Percentiles rank a stretch among this genome's conserved stretches.
These are phyloP conservation scores for Heliconius eleuchia DNA, from an alignment of 1,140 invertebrate species.

Conservation along the genomic window DNA sequence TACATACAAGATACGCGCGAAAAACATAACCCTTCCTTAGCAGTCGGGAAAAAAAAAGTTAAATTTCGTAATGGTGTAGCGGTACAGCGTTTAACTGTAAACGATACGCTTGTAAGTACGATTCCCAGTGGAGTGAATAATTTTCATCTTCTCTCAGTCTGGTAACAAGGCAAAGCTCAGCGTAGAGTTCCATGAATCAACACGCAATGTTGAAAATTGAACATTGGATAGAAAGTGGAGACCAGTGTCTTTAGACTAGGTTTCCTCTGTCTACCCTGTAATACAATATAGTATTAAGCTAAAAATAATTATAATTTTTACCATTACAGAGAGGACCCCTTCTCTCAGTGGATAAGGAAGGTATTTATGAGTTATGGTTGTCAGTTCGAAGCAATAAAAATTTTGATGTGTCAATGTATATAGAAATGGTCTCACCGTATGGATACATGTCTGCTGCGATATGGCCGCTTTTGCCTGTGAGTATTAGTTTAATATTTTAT, in stretches of 20 bases:
- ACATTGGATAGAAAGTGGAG: too few relatives aligned
- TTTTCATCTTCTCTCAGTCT: not conserved
- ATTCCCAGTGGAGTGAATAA: not conserved
- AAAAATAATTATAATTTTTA: not conserved
- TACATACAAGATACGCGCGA: too few relatives aligned
- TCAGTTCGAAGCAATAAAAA: conserved; percentile 48
- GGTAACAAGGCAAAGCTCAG: not conserved
- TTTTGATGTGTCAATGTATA: conserved; percentile 81
- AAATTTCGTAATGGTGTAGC: too few relatives aligned
- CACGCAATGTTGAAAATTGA: too few relatives aligned
- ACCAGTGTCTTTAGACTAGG: too few relatives aligned
- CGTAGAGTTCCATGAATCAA: too few relatives aligned
- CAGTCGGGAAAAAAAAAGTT: too few relatives aligned
- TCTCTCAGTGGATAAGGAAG: conserved; percentile 56
- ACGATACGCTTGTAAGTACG: too few relatives aligned
- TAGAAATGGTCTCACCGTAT: conserved; percentile 85
- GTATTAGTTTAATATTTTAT: conserved; percentile 34
- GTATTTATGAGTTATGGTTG: conserved; percentile 63
- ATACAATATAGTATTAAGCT: too few relatives aligned
- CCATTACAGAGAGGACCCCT: conserved; percentile 44
- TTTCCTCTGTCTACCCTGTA: too few relatives aligned
- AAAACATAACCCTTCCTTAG: too few relatives aligned
- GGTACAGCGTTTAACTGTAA: too few relatives aligned
- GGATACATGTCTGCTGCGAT: conserved; percentile 90
- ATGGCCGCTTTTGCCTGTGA: conserved; percentile 86